phyloP scores from a whole-genome alignment of 2,888 invertebrate species.

The Acleris literana region DNA sequence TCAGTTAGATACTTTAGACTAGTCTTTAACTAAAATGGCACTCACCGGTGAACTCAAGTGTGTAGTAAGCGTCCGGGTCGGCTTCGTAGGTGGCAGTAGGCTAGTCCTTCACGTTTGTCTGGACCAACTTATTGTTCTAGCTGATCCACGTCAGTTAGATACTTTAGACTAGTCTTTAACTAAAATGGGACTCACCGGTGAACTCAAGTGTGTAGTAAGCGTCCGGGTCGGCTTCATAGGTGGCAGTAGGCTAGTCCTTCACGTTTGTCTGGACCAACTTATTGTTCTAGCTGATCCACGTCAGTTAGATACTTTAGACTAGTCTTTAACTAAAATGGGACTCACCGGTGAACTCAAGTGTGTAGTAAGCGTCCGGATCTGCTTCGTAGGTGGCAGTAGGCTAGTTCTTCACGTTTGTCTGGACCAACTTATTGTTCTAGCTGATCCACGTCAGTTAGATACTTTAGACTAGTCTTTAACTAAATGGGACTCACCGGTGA shows the following conservation, averaged over 20 bases:
- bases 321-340: background rate
- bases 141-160: background rate
- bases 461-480: background rate
- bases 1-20: background rate
- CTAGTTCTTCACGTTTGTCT: conserved; percentile 87
- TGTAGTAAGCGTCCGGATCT: conserved; percentile 85
- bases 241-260: conserved; percentile 87
- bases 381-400: conserved; percentile 88
- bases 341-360: conserved; percentile 91
- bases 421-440: no score
- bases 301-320: conserved; percentile 43
- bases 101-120: conserved; percentile 88
- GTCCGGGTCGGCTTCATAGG: conserved; percentile 85
- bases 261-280: conserved; percentile 81
- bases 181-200: conserved; percentile 84
- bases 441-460: conserved; percentile 45
- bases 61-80: conserved; percentile 85
- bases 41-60: conserved; percentile 91
- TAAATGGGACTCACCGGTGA: conserved; percentile 85
- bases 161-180: background rate
- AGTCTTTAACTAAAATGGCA: background rate
- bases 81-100: conserved; percentile 88
- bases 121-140: conserved; percentile 85
- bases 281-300: no score
- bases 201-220: conserved; percentile 90